Base-by-base conservation (phyloP, 1,140 invertebrate species). In the Caenorhabditis brenneri region DNA sequence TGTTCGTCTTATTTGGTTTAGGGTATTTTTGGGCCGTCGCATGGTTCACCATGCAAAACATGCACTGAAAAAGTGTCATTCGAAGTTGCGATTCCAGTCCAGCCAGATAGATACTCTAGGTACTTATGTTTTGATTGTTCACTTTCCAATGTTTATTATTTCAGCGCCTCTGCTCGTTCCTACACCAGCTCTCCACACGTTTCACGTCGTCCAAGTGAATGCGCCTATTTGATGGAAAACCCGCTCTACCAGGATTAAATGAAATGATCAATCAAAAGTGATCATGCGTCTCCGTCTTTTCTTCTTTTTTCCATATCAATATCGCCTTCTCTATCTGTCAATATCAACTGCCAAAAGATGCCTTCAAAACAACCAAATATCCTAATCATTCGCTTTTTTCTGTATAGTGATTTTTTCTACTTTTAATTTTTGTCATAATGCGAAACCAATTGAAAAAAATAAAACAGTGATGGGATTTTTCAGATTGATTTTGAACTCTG, bases 11-110 rank as follows among this genome's bases (percentile, higher is more conserved):
- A n/a, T n/a, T n/a, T n/a, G n/a, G n/a, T n/a, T n/a, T n/a, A n/a
- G n/a, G n/a, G n/a, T n/a, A n/a, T n/a, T n/a, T n/a, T n/a, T n/a
- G n/a, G n/a, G n/a, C n/a, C n/a, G n/a, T n/a, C n/a, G n/a, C n/a
- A n/a, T n/a, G n/a, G n/a, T n/a, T n/a, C n/a, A n/a, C n/a, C n/a
- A n/a, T n/a, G n/a, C n/a, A n/a, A n/a, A n/a, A n/a, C n/a, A n/a
- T n/a, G n/a, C 69, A 84, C 83, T 12, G 89, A 91, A 65, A 88
- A 83, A 12, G 90, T 90, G 29, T 81, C 60, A 19, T 87, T 79
- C 46, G 86, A 84, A 24, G 85, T 87, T 31, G 69, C 58, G 1
- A 49, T 83, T 31, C 82, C 79, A 80, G 33, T 74, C 27, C 51
- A 51, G 15, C 79, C 82, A 27, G 78, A 83, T 58, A 46, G 82